These are phyloP conservation scores for Drosophila mayaguana DNA, from an alignment of 2,888 invertebrate genomes.

Conservation along the genomic window DNA sequence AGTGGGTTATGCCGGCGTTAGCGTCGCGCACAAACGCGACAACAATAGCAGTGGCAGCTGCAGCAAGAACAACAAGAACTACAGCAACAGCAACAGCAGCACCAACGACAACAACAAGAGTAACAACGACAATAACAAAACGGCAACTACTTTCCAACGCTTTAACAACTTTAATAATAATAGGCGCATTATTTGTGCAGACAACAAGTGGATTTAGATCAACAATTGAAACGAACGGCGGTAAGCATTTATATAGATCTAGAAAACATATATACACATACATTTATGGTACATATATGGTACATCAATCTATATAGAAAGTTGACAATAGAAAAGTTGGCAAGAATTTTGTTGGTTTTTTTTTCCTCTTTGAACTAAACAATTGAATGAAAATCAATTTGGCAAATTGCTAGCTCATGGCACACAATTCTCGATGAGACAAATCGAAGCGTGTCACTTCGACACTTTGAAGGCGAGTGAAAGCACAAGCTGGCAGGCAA, in stretches of 20 bases:
- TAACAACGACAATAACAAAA: constrained; percentile 37
- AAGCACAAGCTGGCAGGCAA: constrained; percentile 43
- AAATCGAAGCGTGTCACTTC: constrained; percentile 71
- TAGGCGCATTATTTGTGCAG: constrained; percentile 76
- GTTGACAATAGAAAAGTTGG: constrained; percentile 24
- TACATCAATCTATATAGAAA: constrained; percentile 37
- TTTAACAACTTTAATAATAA: constrained; percentile 77
- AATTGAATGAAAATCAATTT: constrained; percentile 76
- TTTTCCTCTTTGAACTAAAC: constrained; percentile 21
- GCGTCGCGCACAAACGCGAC: constrained; percentile 54
- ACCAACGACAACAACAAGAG: constrained; percentile 20
- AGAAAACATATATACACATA: background rate
- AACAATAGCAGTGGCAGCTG: constrained; percentile 24
- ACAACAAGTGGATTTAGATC: constrained; percentile 83
- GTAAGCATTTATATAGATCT: constrained; percentile 68
- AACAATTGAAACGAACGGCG: constrained; percentile 73
- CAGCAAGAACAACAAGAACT: constrained; percentile 22
- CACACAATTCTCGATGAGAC: constrained; percentile 55
- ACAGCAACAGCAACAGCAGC: constrained; percentile 21
- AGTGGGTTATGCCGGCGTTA: constrained; percentile 76
- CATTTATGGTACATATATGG: background rate
- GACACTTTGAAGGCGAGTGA: constrained; percentile 64
- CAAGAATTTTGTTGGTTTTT: constrained; percentile 29
- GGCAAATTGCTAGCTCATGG: constrained; percentile 77
- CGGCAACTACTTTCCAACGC: constrained; percentile 75